Evolutionary conservation across 2,113 vertebrate species (phyloP).

Genomic region (Dendrocopos noguchii): DNA sequence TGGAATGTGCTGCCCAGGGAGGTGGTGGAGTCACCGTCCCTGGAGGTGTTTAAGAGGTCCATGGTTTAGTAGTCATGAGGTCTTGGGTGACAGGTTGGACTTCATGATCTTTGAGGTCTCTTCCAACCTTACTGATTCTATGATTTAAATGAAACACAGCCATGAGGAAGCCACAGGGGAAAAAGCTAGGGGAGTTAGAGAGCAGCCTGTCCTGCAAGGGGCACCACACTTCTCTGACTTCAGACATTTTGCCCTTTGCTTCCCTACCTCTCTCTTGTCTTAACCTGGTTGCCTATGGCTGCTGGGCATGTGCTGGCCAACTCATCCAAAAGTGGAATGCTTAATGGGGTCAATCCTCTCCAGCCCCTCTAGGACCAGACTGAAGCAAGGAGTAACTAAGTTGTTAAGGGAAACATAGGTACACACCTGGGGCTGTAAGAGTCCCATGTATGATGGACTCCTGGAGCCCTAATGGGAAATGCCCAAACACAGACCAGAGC

Average conservation of each 20-base stretch:
- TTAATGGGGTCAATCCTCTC: not conserved
- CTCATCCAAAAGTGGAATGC: not conserved
- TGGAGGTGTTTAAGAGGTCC: too few species aligned
- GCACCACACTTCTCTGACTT: not conserved
- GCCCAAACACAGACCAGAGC: not conserved
- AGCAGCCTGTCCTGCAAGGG: not conserved
- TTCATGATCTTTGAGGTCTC: too few species aligned
- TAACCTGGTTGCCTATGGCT: not conserved
- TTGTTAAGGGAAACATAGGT: not conserved
- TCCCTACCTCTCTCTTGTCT: not conserved
- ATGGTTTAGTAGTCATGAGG: too few species aligned
- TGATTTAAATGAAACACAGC: not conserved
- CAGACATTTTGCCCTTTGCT: not conserved
- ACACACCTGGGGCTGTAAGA: not conserved
- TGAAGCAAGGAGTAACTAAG: not conserved
- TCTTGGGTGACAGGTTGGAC: too few species aligned
- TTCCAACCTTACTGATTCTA: too few species aligned
- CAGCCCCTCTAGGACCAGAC: not conserved
- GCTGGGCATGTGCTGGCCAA: not conserved
- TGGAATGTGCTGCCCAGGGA: too few species aligned
- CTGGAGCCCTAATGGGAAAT: not conserved
- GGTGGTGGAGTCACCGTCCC: too few species aligned
- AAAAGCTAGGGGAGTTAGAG: not conserved
- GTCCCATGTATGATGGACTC: not conserved
- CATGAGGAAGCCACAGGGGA: not conserved